Conservation (phyloP, 2,797 vertebrate genomes). For the Manis javanica region DNA sequence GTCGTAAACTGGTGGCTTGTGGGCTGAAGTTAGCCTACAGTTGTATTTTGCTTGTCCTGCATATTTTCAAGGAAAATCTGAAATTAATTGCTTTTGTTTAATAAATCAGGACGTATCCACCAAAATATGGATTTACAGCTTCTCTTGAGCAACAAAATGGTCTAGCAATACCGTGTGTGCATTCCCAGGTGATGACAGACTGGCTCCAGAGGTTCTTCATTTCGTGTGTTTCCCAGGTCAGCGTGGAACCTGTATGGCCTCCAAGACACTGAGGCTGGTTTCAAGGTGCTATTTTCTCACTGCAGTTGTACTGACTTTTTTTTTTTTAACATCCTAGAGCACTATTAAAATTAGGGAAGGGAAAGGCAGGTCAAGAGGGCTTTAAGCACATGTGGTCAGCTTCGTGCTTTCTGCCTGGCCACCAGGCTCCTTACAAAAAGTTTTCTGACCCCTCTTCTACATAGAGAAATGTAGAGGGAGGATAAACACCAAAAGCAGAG, state of each 20-base stretch:
- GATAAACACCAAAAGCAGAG: background rate
- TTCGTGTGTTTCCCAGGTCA: background rate
- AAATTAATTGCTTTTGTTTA: background rate
- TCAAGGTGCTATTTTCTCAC: background rate
- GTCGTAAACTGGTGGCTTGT: background rate
- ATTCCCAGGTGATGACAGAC: background rate
- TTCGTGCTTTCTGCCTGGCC: background rate
- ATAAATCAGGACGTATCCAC: background rate
- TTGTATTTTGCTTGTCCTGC: background rate
- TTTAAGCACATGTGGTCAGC: background rate
- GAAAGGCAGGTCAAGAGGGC: background rate
- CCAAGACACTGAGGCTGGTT: background rate
- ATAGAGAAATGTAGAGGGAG: background rate
- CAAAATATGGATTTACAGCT: background rate
- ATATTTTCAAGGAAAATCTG: slow-evolving; percentile 16
- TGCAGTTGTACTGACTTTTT: background rate
- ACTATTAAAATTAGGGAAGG: background rate
- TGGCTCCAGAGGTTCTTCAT: rapidly evolving
- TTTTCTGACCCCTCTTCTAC: background rate
- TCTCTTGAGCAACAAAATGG: background rate
- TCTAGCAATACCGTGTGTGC: background rate
- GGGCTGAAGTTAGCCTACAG: background rate
- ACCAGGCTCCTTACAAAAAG: background rate
- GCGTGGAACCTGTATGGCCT: background rate
- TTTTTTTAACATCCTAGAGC: background rate